Conservation (phyloP, 2,113 vertebrate species). For the Probosciger aterrimus region DNA sequence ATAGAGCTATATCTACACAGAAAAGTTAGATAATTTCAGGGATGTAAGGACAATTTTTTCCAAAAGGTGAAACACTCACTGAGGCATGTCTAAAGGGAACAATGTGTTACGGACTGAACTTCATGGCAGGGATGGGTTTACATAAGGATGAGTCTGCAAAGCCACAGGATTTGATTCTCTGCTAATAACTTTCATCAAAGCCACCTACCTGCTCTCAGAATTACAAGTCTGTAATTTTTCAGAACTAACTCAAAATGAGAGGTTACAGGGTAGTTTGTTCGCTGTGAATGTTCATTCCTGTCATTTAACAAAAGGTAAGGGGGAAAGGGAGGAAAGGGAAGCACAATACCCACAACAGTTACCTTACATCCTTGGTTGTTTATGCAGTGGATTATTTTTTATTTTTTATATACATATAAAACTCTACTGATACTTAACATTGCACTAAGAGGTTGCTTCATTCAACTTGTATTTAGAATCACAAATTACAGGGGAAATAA, state of each 20-base stretch:
- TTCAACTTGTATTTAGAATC: constrained; percentile 58
- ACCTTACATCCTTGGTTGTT: constrained; percentile 60
- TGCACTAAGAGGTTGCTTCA: constrained; percentile 65
- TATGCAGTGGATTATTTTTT: constrained; percentile 40
- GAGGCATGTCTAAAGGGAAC: constrained; percentile 18
- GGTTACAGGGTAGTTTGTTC: neutral
- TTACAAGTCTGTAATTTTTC: neutral
- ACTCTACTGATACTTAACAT: constrained; percentile 58
- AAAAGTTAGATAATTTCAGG: constrained; percentile 33
- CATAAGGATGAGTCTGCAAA: neutral
- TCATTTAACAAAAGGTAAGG: neutral
- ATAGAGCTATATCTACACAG: constrained; percentile 31
- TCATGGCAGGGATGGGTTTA: constrained; percentile 1
- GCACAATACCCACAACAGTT: neutral
- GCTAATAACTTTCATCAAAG: constrained; percentile 1
- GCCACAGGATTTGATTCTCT: neutral
- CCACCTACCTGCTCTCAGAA: neutral
- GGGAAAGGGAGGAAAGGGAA: constrained; percentile 3
- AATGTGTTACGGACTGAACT: neutral
- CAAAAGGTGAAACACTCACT: constrained; percentile 26
- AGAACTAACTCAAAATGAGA: neutral
- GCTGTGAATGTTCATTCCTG: constrained; percentile 28
- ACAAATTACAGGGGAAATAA: constrained; percentile 40
- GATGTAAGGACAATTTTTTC: constrained; percentile 50
- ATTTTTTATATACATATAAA: neutral